Evolutionary conservation across 2,113 vertebrate species (phyloP).

Genomic region (Crotalus horridus): DNA sequence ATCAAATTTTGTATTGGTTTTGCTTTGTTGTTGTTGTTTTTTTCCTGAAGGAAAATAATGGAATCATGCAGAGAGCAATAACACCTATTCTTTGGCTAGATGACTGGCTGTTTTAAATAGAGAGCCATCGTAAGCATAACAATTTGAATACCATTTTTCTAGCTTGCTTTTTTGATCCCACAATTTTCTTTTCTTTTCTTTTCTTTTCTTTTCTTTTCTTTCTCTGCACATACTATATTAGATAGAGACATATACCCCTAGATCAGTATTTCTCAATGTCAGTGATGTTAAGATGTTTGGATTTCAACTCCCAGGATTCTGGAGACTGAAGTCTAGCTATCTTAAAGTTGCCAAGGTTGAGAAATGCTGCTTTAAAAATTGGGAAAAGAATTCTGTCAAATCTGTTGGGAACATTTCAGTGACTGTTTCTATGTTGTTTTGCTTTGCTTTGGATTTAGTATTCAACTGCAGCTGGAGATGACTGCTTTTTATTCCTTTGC

Average conservation of each 20-base stretch:
- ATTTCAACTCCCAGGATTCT: background rate
- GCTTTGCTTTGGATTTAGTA: background rate
- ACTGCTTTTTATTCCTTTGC: background rate
- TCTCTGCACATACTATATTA: background rate
- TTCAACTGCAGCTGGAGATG: background rate
- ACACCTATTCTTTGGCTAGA: background rate
- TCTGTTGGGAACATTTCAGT: background rate
- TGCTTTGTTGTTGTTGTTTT: too few species aligned
- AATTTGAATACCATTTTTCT: constrained; percentile 6
- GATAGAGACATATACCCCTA: background rate
- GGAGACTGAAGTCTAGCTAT: background rate
- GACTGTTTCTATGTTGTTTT: background rate
- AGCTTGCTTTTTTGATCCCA: background rate
- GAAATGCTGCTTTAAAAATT: background rate
- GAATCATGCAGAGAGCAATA: background rate
- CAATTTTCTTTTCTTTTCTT: background rate
- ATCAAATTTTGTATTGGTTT: too few species aligned
- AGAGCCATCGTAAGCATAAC: background rate
- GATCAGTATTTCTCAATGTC: background rate
- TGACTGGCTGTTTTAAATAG: background rate
- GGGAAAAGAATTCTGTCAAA: background rate
- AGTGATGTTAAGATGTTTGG: background rate
- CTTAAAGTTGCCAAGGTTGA: background rate
- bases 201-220: background rate
- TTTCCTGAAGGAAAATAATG: background rate